Base-by-base conservation (phyloP, 2,888 invertebrate genomes). In the Hydriomena furcata region DNA sequence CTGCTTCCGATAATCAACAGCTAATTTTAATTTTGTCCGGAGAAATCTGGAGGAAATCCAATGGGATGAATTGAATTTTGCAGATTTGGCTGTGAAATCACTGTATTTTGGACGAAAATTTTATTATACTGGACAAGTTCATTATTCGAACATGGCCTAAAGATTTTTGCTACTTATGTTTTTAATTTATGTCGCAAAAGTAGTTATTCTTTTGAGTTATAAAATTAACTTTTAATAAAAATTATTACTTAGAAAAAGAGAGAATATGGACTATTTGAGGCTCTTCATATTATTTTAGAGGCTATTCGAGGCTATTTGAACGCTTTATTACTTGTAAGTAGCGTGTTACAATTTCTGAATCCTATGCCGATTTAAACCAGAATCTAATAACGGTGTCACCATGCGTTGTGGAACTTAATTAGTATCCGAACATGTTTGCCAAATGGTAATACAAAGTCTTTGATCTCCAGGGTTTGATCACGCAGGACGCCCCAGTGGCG, bases 351-450 rank as follows among this genome's bases (percentile, higher is more conserved):
- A 17, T 17, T 4, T 17, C 17, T 17, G 17, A 17, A 17, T 3
- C 5, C 7, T 4, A 8, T 42, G n/a, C n/a, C n/a, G n/a, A n/a
- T 23, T 31, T n/a, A 7, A 32, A 81, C 80, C 82, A 79, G 84
- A 87, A 44, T 45, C 24, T 23, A 52, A 47, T 42, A 35, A 20
- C 17, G 32, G 32, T 47, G 56, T 47, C 84, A 82, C 86, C 80
- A 82, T 88, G 80, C 75, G 79, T 78, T 85, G 92, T 91, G 91
- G 90, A 82, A 86, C 88, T 88, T 91, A 91, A 92, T 92, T 92
- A 91, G 89, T 84, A 91, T 87, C 76, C 84, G 76, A 71, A 66
- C 65, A 67, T 78, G 76, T 77, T 78, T 78, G 74, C 61, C 51
- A 58, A 62, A 65, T 59, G 66, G 68, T 73, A 72, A 74, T 66